Evolutionary conservation across 2,888 invertebrate species (phyloP).

Genomic region (Daptonema setosum): DNA sequence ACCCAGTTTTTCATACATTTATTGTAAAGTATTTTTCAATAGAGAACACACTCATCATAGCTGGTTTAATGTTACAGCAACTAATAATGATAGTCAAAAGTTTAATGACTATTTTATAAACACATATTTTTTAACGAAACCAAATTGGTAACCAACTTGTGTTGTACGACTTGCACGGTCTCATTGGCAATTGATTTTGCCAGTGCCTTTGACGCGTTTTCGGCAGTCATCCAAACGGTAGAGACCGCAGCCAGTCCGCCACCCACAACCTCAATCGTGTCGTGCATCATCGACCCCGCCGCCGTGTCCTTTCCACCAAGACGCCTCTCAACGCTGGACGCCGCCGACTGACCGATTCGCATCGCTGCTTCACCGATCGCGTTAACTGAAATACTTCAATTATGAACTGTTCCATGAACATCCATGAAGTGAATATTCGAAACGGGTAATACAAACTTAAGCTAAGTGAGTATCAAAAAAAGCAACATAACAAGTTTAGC

Average conservation of each 20-base stretch:
- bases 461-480: no score
- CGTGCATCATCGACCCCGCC: conserved; percentile 34
- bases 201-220: conserved; percentile 44
- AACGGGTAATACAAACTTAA: no score
- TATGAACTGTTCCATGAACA: no score
- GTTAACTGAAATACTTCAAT: conserved; percentile 32
- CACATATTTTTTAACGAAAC: no score
- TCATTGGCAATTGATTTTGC: conserved; percentile 43
- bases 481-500: no score
- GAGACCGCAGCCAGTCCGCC: conserved; percentile 45
- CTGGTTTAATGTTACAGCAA: no score
- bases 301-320: conserved; percentile 36
- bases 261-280: conserved; percentile 44
- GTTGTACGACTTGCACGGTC: conserved; percentile 49
- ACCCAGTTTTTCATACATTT: no score
- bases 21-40: no score
- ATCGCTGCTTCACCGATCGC: conserved; percentile 45
- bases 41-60: no score
- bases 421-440: no score
- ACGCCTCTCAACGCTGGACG: conserved; percentile 38
- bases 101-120: no score
- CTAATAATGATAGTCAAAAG: no score
- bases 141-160: conserved; percentile 48
- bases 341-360: conserved; percentile 43
- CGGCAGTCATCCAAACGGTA: conserved; percentile 48